phyloP scores from a whole-genome alignment of 2,888 invertebrate species.

The Crioceris asparagi region DNA sequence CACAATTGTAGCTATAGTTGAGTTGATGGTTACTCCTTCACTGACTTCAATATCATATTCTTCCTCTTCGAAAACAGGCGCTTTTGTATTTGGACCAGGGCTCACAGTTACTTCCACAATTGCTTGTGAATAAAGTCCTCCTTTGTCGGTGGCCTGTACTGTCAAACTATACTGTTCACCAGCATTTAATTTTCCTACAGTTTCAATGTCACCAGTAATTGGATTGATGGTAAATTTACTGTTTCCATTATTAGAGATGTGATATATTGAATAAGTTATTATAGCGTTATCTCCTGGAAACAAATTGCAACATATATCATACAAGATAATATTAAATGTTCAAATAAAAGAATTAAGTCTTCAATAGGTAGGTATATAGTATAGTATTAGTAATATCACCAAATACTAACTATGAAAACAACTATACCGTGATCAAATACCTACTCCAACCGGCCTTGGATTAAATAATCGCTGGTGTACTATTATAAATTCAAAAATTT shows the following conservation, averaged over 20 bases:
- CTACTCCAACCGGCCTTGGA: no score
- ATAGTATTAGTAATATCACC: no score
- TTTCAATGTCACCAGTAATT: slow-evolving; percentile 61
- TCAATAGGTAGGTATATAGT: no score
- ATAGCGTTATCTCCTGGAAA: slow-evolving; percentile 58
- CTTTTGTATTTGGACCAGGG: slow-evolving; percentile 71
- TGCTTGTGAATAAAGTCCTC: slow-evolving; percentile 71
- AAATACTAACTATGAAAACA: no score
- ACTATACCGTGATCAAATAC: no score
- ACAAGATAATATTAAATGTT: no score
- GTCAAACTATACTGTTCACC: slow-evolving; percentile 86
- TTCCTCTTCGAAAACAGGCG: slow-evolving; percentile 71
- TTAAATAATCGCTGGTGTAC: no score
- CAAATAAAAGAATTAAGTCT: no score
- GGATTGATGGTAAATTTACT: slow-evolving; percentile 79
- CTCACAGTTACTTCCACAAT: slow-evolving; percentile 73
- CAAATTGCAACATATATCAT: no score
- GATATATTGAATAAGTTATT: slow-evolving; percentile 74
- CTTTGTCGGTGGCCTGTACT: slow-evolving; percentile 69
- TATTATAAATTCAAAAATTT: no score
- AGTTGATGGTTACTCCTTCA: slow-evolving; percentile 80
- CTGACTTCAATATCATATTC: slow-evolving; percentile 81
- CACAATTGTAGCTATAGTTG: slow-evolving; percentile 68
- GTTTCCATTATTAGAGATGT: slow-evolving; percentile 82
- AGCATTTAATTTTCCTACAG: slow-evolving; percentile 68